A percentile compares a stretch with the other conserved stretches of the same genome.
phyloP scores from a whole-genome alignment of 2,888 invertebrate species.

The Synergus umbraculus region DNA sequence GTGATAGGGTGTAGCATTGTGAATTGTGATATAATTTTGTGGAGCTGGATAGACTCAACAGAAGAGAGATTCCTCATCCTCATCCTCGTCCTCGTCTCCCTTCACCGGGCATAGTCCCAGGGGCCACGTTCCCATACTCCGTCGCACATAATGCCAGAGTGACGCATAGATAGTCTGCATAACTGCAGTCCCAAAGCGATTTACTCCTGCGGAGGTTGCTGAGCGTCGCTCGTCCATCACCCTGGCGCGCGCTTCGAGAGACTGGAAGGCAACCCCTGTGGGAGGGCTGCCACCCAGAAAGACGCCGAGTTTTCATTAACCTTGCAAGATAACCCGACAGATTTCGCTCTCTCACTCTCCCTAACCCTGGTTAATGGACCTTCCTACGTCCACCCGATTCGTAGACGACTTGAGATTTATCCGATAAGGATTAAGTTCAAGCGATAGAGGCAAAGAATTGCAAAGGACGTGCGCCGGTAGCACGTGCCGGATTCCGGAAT shows the following conservation, averaged over 20 bases:
- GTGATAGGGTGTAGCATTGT: slow-evolving; percentile 38
- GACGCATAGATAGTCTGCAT: slow-evolving; percentile 71
- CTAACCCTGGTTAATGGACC: neutral
- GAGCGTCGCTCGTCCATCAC: slow-evolving; percentile 66
- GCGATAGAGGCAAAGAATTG: slow-evolving; percentile 5
- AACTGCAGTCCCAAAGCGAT: slow-evolving; percentile 69
- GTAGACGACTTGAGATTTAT: slow-evolving; percentile 13
- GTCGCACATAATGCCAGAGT: slow-evolving; percentile 66
- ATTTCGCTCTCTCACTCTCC: slow-evolving; percentile 44
- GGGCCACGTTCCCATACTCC: slow-evolving; percentile 62
- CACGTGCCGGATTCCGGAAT: slow-evolving; percentile 11
- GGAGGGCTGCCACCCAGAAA: slow-evolving; percentile 43
- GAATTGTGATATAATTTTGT: slow-evolving; percentile 37
- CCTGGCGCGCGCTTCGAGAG: slow-evolving; percentile 42
- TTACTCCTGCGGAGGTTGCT: slow-evolving; percentile 56
- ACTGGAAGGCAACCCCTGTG: slow-evolving; percentile 39
- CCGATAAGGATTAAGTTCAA: slow-evolving; percentile 6
- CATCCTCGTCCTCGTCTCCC: slow-evolving; percentile 35
- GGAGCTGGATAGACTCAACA: neutral
- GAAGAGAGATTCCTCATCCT: neutral
- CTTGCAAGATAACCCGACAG: slow-evolving; percentile 50
- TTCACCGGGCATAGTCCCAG: slow-evolving; percentile 55
- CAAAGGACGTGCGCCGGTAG: neutral
- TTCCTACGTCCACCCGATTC: slow-evolving; percentile 1
- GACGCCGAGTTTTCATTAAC: slow-evolving; percentile 49